A percentile compares a stretch with the other conserved stretches of the same genome.
Conservation (phyloP, 2,888 invertebrate species). For the Cheilosia impressa region DNA sequence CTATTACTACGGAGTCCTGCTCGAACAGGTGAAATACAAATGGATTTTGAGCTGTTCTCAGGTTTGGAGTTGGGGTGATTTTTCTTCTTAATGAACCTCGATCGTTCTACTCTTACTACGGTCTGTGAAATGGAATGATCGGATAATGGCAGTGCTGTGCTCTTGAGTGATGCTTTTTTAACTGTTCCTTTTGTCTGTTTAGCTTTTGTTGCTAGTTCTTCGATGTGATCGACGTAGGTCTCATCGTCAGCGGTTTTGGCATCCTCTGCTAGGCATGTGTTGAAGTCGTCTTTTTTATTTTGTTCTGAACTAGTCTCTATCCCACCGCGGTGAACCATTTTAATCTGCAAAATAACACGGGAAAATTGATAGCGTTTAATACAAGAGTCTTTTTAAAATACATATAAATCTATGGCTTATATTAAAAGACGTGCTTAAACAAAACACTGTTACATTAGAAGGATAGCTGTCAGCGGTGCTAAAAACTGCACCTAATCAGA, state of each 20-base stretch:
- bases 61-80: slow-evolving; percentile 43
- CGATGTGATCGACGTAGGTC: slow-evolving; percentile 46
- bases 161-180: slow-evolving; percentile 53
- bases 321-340: slow-evolving; percentile 78
- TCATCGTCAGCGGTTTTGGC: slow-evolving; percentile 59
- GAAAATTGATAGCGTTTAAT: slow-evolving; percentile 2
- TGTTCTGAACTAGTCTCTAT: slow-evolving; percentile 68
- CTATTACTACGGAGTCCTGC: slow-evolving; percentile 75
- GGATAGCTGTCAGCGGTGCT: too few species aligned
- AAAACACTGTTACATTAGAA: too few species aligned
- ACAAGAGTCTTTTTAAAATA: neutral
- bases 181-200: slow-evolving; percentile 50
- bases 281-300: slow-evolving; percentile 70
- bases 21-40: slow-evolving; percentile 63
- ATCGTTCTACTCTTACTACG: slow-evolving; percentile 63
- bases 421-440: too few species aligned
- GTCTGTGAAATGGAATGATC: slow-evolving; percentile 72
- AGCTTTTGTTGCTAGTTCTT: slow-evolving; percentile 48
- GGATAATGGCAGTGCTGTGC: slow-evolving; percentile 67
- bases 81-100: slow-evolving; percentile 59
- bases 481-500: too few species aligned
- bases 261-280: slow-evolving; percentile 62
- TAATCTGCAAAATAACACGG: slow-evolving; percentile 73
- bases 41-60: slow-evolving; percentile 42
- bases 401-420: neutral